A percentile compares a stretch with the other conserved stretches of the same genome.
Evolutionary conservation across 2,113 vertebrate genomes (phyloP).

Genomic region (Hippocampus mohnikei): DNA sequence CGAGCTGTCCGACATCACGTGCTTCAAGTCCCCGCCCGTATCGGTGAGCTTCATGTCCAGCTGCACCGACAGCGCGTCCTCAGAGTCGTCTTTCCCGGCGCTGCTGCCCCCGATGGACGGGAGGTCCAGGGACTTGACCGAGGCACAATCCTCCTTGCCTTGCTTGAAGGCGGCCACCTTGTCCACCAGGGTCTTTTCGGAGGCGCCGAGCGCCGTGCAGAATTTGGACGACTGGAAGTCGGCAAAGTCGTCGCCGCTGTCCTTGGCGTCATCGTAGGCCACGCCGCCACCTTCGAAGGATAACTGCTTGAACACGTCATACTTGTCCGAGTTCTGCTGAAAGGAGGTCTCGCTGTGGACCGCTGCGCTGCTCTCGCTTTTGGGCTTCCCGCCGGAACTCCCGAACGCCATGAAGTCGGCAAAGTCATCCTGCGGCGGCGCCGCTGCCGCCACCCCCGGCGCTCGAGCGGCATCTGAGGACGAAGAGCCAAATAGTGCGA

Average conservation of each 20-base stretch:
- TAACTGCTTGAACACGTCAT: constrained; percentile 89
- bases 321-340: constrained; percentile 75
- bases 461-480: constrained; percentile 66
- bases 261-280: constrained; percentile 81
- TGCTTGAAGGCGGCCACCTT: constrained; percentile 90
- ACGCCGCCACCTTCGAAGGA: constrained; percentile 79
- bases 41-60: constrained; percentile 98
- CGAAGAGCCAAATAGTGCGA: constrained; percentile 83
- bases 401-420: constrained; percentile 96
- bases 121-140: constrained; percentile 95
- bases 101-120: constrained; percentile 96
- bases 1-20: constrained; percentile 99
- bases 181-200: constrained; percentile 87
- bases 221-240: constrained; percentile 93
- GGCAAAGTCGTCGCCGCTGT: constrained; percentile 84
- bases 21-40: constrained; percentile 96
- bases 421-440: constrained; percentile 85
- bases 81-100: constrained; percentile 93
- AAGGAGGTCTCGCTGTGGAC: constrained; percentile 53
- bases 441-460: constrained; percentile 33
- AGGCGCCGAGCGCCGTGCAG: constrained; percentile 74
- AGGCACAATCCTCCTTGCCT: constrained; percentile 92
- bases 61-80: constrained; percentile 94
- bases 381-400: constrained; percentile 71
- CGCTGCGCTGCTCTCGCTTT: constrained; percentile 56